Base-by-base conservation (phyloP, 2,888 invertebrate genomes). In the Lochmaea crataegi region DNA sequence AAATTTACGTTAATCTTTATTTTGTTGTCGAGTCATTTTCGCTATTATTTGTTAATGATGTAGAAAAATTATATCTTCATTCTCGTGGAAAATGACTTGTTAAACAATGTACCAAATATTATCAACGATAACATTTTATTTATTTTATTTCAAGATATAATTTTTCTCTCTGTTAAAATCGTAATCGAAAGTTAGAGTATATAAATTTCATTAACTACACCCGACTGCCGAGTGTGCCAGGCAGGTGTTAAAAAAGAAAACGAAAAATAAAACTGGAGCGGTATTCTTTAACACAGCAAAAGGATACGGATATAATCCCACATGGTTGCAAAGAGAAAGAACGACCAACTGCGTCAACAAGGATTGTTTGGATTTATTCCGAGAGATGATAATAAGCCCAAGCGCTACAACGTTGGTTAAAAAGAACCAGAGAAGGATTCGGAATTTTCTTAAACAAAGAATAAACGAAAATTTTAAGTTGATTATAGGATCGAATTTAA, bases 331-430 rank as follows among this genome's bases (percentile, higher is more conserved):
- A 71, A 78, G 78, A 76, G 76, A 75, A 75, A 77, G 77, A 76
- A 77, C 75, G 78, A 81, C 82, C 83, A 82, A 83, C 84, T 83
- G 82, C 82, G 81, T 83, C 83, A 83, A 83, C 83, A 84, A 77
- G 82, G 82, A 82, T 82, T 82, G 83, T 83, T 83, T 81, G 80
- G 83, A 82, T 81, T 83, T 83, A 83, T 83, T 83, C 81, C 79
- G 74, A 80, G 78, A 83, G 78, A 83, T 82, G 81, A 79, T 83
- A 82, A 82, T 82, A 82, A 83, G 82, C 79, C 79, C 77, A 80
- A 79, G 80, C 78, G 78, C 76, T 76, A 38, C 38, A 63, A 53
- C 42, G 22, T 61, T 41, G 41, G 26, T 41, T 10, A 42, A 63
- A 45, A 57, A 12, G n/a, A 32, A 22, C 51, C 73, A 73, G 61